Conservation (phyloP, 2,797 vertebrate genomes). For the Cichlasoma orientale region DNA sequence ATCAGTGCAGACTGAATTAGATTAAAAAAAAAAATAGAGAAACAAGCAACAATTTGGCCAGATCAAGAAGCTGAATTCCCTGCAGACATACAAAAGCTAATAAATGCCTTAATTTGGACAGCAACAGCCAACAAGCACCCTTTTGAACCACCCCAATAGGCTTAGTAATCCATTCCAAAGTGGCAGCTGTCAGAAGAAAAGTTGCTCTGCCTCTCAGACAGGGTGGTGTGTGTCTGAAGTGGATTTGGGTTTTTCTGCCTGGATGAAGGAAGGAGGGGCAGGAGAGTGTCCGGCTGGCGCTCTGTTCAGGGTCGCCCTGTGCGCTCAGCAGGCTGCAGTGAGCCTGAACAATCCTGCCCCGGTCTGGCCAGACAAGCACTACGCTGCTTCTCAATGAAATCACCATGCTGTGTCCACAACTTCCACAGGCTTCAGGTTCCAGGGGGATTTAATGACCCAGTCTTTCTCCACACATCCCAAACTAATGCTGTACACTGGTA, state of each 20-base stretch:
- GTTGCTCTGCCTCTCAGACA: constrained; percentile 77
- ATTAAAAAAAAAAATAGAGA: background rate
- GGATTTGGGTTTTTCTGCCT: constrained; percentile 75
- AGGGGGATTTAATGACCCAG: constrained; percentile 59
- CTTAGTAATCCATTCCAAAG: constrained; percentile 83
- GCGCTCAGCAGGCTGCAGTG: constrained; percentile 78
- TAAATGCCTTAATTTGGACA: constrained; percentile 76
- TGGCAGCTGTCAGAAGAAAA: constrained; percentile 84
- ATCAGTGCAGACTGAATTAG: constrained; percentile 20
- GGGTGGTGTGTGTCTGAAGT: constrained; percentile 71
- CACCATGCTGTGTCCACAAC: constrained; percentile 75
- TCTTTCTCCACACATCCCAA: constrained; percentile 51
- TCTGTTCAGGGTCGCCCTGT: constrained; percentile 70
- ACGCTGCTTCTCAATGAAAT: constrained; percentile 78
- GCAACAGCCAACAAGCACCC: constrained; percentile 71
- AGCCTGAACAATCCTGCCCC: constrained; percentile 80
- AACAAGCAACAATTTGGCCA: constrained; percentile 52
- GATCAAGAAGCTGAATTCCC: constrained; percentile 64
- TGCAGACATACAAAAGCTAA: constrained; percentile 63
- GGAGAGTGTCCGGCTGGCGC: constrained; percentile 71
- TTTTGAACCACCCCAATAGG: constrained; percentile 76
- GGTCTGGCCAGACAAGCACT: constrained; percentile 69
- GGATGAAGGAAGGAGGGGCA: constrained; percentile 62
- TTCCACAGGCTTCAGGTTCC: constrained; percentile 64
- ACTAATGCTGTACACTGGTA: constrained; percentile 33